Conservation (phyloP, 2,888 invertebrate genomes). For the Sinhomidia bicolor region DNA sequence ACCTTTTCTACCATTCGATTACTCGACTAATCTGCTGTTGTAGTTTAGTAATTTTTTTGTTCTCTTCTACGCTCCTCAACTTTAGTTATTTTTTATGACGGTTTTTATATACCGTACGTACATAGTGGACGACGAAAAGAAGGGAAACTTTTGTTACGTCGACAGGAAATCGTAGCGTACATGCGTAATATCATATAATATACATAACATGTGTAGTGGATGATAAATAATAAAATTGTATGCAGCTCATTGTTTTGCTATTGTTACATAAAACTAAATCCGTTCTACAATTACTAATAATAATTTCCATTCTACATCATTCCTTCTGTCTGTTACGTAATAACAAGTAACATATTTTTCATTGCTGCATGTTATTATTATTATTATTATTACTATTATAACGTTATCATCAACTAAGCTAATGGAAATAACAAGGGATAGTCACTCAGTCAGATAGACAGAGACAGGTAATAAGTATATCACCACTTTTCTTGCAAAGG, state of each 20-base stretch:
- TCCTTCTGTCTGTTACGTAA: background rate
- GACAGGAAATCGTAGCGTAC: constrained; percentile 25
- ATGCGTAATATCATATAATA: background rate
- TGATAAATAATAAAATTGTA: background rate
- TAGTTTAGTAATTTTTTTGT: background rate
- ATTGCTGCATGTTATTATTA: constrained; percentile 27
- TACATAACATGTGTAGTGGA: background rate
- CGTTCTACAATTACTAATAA: constrained; percentile 23
- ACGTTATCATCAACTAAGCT: no score
- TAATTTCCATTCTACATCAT: constrained; percentile 42
- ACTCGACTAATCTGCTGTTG: constrained; percentile 13
- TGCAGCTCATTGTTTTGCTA: constrained; percentile 24
- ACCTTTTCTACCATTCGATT: background rate
- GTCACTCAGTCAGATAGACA: no score
- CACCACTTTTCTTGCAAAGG: constrained; percentile 3
- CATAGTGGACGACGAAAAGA: background rate
- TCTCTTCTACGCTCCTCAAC: background rate
- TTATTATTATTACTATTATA: background rate
- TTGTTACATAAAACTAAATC: constrained; percentile 41
- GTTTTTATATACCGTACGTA: background rate
- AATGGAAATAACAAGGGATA: background rate
- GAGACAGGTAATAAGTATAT: background rate
- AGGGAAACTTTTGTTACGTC: background rate
- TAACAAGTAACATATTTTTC: background rate
- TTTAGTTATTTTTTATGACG: background rate